These are phyloP conservation scores for Onychomys arenicola DNA, from an alignment of 2,797 vertebrate genomes.

Conservation along the genomic window DNA sequence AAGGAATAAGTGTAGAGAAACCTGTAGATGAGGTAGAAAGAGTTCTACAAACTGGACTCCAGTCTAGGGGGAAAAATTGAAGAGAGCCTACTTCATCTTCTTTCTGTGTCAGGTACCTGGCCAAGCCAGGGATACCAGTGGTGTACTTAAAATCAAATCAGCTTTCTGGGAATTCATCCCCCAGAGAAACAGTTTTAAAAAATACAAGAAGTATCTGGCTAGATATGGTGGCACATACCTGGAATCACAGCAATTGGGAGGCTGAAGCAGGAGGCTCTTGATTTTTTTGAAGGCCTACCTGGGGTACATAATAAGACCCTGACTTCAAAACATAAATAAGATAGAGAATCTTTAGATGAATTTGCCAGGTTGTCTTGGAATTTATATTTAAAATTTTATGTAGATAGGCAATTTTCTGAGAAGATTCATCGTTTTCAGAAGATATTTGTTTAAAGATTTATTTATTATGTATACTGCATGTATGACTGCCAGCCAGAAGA, in stretches of 20 bases:
- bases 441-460: too few relatives aligned
- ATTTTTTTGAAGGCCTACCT: neutral
- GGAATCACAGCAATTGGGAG: neutral
- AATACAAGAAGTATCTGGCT: neutral
- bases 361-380: constrained; percentile 17
- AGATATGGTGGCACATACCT: neutral
- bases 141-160: neutral
- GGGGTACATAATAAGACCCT: neutral
- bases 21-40: constrained; percentile 14
- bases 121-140: neutral
- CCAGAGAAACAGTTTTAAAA: constrained; percentile 32
- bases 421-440: constrained; percentile 51
- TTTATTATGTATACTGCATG: too few relatives aligned
- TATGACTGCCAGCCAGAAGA: too few relatives aligned
- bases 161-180: constrained; percentile 31
- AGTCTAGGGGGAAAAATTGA: constrained; percentile 23
- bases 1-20: constrained; percentile 22
- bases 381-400: constrained; percentile 54
- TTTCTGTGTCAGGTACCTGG: constrained; percentile 1
- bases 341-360: neutral
- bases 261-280: neutral
- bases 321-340: neutral
- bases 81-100: constrained; percentile 13
- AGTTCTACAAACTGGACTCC: constrained; percentile 4
- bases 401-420: constrained; percentile 54